Evolutionary conservation across 2,888 invertebrate genomes (phyloP), one percentile per base, ranked within the genome.

Genomic region (Diogma glabrata): DNA sequence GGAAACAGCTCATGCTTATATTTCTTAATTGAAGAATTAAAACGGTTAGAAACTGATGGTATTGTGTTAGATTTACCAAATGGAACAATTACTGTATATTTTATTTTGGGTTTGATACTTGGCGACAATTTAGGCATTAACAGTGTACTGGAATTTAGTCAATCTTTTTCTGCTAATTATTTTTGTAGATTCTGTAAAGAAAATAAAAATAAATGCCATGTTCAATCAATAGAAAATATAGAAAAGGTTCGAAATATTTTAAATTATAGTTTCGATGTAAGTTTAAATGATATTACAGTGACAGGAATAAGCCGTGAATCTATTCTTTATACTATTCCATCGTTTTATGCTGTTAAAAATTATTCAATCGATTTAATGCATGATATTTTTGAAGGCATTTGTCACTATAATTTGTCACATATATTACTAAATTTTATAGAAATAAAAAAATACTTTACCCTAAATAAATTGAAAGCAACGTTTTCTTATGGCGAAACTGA

Each of bases 21-120:
- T 40, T 40, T 40, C 12, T 19, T 40, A 40, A 36, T 36, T 14
- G 36, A 36, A 40, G 19, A 40, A 19, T 19, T 40, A 40, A 40
- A 40, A 19, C 12, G 7, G 17, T 40, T 40, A 40, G 40, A 40
- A 40, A 9, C 12, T 2, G 12, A 17, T 40, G 40, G 40, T 19
- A 10, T 40, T 4, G 8, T 40, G 19, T 40, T 40, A 19, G 40
- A 40, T 40, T 40, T 40, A 19, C 40, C 40, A 40, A 20, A 40
- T 19, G 40, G 40, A 19, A 17, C 8, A 40, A 12, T 19, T 9
- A 40, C 40, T 4, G 40, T 19, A 19, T 20, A 40, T 40, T 40
- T 40, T 6, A 40, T 40, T 2, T 40, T 40, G 10, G 40, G 40
- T 40, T 40, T 40, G 40, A 20, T 40, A 17, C 19, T 40, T 2